Percentiles rank a stretch among this genome's conserved stretches.
Evolutionary conservation across 2,113 vertebrate species (phyloP).

Genomic region (Heterotis niloticus): DNA sequence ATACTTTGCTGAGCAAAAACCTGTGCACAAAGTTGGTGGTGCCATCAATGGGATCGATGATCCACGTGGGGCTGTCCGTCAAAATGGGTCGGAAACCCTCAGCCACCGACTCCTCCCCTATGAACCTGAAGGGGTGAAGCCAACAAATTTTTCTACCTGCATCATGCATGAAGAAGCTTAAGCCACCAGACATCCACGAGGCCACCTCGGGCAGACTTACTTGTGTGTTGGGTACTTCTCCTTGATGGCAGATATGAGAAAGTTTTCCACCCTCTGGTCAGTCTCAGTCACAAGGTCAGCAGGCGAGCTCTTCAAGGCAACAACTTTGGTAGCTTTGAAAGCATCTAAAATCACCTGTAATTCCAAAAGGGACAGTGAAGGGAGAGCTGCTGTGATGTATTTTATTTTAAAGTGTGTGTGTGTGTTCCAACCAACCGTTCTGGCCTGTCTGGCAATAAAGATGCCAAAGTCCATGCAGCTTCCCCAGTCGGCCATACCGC

Average conservation of each 20-base stretch:
- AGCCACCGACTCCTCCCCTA: conserved; percentile 92
- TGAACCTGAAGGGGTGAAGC: conserved; percentile 79
- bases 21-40: conserved; percentile 78
- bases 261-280: conserved; percentile 80
- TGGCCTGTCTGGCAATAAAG: conserved; percentile 6
- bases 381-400: too few relatives aligned
- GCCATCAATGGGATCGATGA: conserved; percentile 86
- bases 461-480: conserved; percentile 21
- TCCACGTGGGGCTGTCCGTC: conserved; percentile 85
- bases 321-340: conserved; percentile 63
- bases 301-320: conserved; percentile 81
- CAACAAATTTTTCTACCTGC: conserved; percentile 60
- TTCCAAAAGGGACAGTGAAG: too few relatives aligned
- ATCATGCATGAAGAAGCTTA: neutral
- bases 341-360: conserved; percentile 60
- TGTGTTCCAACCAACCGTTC: neutral
- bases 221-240: conserved; percentile 78
- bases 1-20: conserved; percentile 40
- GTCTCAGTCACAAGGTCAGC: conserved; percentile 83
- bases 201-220: conserved; percentile 60
- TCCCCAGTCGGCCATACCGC: neutral
- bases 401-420: too few relatives aligned
- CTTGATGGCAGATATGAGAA: conserved; percentile 71
- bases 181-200: neutral
- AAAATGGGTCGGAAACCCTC: conserved; percentile 76